Evolutionary conservation across 2,888 invertebrate species (phyloP).

Genomic region (Bursaphelenchus okinawaensis): DNA sequence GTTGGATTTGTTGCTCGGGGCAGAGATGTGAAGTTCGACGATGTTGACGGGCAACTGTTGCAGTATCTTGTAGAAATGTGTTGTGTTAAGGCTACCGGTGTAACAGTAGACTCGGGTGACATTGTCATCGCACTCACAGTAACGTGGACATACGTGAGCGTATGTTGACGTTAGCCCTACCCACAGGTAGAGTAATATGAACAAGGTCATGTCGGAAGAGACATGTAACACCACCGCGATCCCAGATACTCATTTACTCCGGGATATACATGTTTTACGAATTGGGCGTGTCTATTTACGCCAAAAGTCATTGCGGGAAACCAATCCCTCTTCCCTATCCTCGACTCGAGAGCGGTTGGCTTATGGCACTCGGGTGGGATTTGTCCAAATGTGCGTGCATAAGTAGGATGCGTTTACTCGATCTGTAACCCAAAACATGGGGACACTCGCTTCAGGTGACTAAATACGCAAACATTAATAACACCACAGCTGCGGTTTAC

Average conservation of each 20-base stretch:
- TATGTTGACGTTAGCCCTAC: neutral
- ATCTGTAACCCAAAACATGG: neutral
- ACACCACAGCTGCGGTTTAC: neutral
- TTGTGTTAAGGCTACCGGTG: slow-evolving; percentile 45
- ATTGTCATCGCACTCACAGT: slow-evolving; percentile 39
- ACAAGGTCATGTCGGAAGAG: neutral
- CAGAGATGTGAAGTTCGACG: slow-evolving; percentile 54
- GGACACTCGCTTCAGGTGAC: neutral
- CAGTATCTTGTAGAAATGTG: slow-evolving; percentile 40
- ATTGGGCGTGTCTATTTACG: neutral
- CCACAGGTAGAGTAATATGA: neutral
- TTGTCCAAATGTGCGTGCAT: neutral
- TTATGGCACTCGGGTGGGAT: neutral
- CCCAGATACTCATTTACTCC: neutral
- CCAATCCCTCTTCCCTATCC: neutral
- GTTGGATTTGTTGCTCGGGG: slow-evolving; percentile 41
- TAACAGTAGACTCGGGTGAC: slow-evolving; percentile 38
- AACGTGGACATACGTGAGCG: slow-evolving; percentile 31
- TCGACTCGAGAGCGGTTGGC: neutral
- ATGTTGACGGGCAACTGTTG: slow-evolving; percentile 39
- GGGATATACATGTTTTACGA: neutral
- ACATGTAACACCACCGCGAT: neutral
- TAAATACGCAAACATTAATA: neutral
- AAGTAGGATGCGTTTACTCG: neutral
- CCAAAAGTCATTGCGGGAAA: neutral